phyloP scores from a whole-genome alignment of 2,113 vertebrate genomes.

The Neomonachus schauinslandi region DNA sequence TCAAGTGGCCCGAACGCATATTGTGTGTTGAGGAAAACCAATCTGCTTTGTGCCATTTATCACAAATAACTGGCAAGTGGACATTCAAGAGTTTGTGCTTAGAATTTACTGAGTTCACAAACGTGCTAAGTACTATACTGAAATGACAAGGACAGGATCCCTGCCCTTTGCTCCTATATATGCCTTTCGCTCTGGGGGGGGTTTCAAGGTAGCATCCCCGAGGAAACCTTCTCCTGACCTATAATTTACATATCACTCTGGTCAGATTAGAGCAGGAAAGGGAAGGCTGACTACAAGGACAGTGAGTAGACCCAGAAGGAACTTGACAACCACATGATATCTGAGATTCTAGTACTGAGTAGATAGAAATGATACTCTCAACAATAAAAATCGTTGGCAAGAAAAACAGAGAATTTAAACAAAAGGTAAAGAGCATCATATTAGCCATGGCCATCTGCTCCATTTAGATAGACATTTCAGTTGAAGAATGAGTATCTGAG shows the following conservation, averaged over 20 bases:
- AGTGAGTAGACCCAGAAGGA: background rate
- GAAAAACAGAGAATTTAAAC: background rate
- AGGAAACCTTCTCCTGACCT: background rate
- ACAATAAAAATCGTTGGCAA: slow-evolving; percentile 11
- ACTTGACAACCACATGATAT: background rate
- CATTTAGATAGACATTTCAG: background rate
- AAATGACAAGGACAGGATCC: background rate
- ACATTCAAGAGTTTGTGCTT: background rate
- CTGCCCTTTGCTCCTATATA: background rate
- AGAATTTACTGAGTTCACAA: background rate
- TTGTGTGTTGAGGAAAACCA: slow-evolving; percentile 22
- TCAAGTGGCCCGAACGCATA: background rate
- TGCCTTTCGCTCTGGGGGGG: background rate
- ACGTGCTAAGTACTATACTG: background rate
- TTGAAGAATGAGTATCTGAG: background rate
- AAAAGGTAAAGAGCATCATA: background rate
- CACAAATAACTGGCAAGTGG: slow-evolving; percentile 9
- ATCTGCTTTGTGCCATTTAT: background rate
- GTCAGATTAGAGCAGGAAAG: background rate
- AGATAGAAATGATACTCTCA: background rate
- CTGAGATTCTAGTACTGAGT: background rate
- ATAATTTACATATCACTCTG: background rate
- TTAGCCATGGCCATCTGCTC: background rate
- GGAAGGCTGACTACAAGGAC: background rate
- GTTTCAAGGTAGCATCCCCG: background rate